Evolutionary conservation across 1,140 invertebrate species (phyloP).

Genomic region (Neuroterus valhalla): DNA sequence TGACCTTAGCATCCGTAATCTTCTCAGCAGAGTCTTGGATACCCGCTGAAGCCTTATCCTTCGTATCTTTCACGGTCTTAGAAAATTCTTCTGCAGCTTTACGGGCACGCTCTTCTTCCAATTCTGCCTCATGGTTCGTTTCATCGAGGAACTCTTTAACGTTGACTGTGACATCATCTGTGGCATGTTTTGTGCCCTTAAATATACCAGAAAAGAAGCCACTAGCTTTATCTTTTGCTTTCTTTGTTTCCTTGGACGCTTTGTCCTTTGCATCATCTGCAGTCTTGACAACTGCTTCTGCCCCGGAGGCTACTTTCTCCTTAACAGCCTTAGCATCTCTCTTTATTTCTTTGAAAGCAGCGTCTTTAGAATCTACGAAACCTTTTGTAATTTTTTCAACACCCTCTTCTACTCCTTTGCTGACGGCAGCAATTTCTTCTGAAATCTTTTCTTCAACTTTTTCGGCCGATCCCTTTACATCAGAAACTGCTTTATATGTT

Average conservation of each 20-base stretch:
- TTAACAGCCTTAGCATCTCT: not conserved
- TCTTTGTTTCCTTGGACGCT: constrained; percentile 37
- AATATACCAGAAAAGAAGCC: constrained; percentile 54
- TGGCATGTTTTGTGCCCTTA: constrained; percentile 46
- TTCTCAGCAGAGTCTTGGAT: constrained; percentile 60
- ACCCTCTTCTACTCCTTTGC: constrained; percentile 52
- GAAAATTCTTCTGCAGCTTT: constrained; percentile 47
- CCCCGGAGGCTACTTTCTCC: not conserved
- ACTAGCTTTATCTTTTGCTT: constrained; percentile 50
- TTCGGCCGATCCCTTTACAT: constrained; percentile 26
- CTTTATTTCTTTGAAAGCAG: constrained; percentile 45
- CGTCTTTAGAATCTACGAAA: constrained; percentile 50
- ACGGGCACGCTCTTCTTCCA: constrained; percentile 12
- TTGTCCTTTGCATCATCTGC: not conserved
- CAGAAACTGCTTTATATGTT: not conserved
- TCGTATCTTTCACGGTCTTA: constrained; percentile 56
- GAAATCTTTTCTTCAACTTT: not conserved
- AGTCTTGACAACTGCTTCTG: constrained; percentile 20
- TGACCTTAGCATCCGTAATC: constrained; percentile 35
- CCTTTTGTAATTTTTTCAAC: not conserved
- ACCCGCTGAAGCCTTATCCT: constrained; percentile 61
- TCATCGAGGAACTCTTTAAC: constrained; percentile 40
- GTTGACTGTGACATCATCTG: constrained; percentile 36
- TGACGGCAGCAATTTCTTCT: not conserved
- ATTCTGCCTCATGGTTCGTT: constrained; percentile 35